Evolutionary conservation across 2,888 invertebrate species (phyloP).

Genomic region (Pandemis heparana): DNA sequence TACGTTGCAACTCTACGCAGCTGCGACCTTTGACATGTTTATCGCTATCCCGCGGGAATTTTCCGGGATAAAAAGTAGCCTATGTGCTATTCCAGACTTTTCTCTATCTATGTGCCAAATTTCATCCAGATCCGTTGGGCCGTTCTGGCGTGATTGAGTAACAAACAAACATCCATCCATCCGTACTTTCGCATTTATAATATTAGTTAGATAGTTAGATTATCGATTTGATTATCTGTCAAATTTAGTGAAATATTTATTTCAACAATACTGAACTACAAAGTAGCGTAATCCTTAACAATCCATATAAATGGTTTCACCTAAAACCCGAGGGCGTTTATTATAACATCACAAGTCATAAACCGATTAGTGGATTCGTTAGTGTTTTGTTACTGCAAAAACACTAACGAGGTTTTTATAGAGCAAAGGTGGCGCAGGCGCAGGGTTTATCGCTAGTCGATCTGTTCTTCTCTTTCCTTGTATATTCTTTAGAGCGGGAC

Average conservation of each 20-base stretch:
- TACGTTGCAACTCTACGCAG: too few species aligned
- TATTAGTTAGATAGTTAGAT: too few species aligned
- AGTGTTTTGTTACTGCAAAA: conserved; percentile 66
- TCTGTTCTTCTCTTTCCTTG: neutral
- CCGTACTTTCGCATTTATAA: too few species aligned
- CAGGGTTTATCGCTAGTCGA: neutral
- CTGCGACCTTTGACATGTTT: too few species aligned
- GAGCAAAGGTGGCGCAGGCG: conserved; percentile 57
- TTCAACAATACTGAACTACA: neutral
- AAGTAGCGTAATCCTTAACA: neutral
- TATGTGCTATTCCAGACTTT: too few species aligned
- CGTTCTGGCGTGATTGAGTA: too few species aligned
- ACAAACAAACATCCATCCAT: too few species aligned
- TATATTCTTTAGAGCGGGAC: neutral
- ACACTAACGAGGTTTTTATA: conserved; percentile 79
- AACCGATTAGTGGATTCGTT: conserved; percentile 69
- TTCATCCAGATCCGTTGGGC: too few species aligned
- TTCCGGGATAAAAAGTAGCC: too few species aligned
- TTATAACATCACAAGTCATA: conserved; percentile 78
- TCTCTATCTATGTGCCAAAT: too few species aligned
- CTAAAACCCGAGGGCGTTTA: conserved; percentile 51
- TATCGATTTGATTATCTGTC: too few species aligned
- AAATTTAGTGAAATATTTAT: neutral
- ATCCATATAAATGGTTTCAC: conserved; percentile 24
- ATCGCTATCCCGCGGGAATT: too few species aligned